Evolutionary conservation across 2,888 invertebrate species (phyloP).

Genomic region (Polyommatus icarus): DNA sequence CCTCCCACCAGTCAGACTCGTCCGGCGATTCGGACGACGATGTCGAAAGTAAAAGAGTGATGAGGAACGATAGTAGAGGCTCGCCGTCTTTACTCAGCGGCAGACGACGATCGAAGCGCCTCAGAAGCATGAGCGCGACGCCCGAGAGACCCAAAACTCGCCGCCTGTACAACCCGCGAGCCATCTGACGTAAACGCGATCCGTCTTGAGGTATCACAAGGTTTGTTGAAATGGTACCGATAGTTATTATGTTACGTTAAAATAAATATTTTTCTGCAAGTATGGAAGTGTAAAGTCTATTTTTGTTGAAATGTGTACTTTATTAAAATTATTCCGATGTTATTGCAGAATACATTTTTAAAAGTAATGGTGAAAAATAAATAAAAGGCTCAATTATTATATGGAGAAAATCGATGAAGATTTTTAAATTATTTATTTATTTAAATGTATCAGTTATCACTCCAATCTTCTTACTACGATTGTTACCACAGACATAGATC

Average conservation of each 20-base stretch:
- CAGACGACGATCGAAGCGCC: background rate
- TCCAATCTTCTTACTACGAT: too few species aligned
- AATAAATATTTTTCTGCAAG: background rate
- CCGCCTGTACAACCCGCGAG: conserved; percentile 35
- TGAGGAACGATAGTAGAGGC: background rate
- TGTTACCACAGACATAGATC: too few species aligned
- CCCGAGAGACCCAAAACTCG: conserved; percentile 32
- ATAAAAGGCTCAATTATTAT: too few species aligned
- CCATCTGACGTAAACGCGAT: conserved; percentile 16
- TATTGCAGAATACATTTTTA: too few species aligned
- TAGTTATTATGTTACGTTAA: background rate
- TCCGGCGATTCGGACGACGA: background rate
- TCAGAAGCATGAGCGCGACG: background rate
- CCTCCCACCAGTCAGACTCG: background rate
- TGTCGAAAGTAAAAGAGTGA: background rate
- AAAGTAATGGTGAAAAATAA: too few species aligned
- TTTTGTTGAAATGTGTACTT: too few species aligned
- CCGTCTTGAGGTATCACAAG: background rate
- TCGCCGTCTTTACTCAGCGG: background rate
- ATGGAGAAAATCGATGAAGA: too few species aligned
- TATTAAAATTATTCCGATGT: too few species aligned
- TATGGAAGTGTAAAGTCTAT: too few species aligned
- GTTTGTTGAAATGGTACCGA: background rate
- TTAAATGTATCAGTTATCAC: too few species aligned
- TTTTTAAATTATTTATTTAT: too few species aligned